Conservation (phyloP, 2,888 invertebrate genomes). For the Coelopa pilipes region DNA sequence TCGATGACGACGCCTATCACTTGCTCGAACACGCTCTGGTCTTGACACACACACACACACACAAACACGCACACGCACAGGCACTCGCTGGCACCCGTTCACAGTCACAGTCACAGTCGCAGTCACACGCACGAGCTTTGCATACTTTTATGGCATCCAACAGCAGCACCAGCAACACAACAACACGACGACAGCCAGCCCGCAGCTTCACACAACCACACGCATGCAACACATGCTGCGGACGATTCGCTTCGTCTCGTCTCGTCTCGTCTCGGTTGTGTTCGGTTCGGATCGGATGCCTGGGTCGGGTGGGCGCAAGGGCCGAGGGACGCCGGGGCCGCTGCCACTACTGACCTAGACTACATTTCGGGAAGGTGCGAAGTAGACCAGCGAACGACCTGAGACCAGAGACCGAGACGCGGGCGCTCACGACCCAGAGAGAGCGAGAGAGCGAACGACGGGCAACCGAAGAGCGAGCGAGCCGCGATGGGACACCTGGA, state of each 20-base stretch:
- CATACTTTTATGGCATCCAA: constrained; percentile 17
- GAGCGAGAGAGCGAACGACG: neutral
- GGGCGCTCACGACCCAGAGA: too few relatives aligned
- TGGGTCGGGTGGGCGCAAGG: neutral
- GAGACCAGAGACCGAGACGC: too few relatives aligned
- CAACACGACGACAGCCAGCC: neutral
- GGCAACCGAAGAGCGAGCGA: neutral
- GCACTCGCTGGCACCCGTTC: neutral
- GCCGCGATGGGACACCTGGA: neutral
- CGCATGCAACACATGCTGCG: constrained; percentile 3
- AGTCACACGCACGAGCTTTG: neutral
- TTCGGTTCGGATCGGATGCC: too few relatives aligned
- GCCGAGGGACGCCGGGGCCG: constrained; percentile 1
- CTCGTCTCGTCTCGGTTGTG: too few relatives aligned
- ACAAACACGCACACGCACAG: neutral
- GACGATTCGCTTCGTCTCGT: neutral
- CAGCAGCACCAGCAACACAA: neutral
- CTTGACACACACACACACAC: constrained; percentile 4
- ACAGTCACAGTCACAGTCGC: too few relatives aligned
- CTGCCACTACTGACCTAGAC: constrained; percentile 61
- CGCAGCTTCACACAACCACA: neutral
- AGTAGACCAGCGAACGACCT: neutral
- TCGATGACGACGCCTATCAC: constrained; percentile 18
- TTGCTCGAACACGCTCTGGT: neutral
- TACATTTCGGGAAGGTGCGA: constrained; percentile 44